Base-by-base conservation (phyloP, 2,113 vertebrate species). In the Corvus hawaiiensis region DNA sequence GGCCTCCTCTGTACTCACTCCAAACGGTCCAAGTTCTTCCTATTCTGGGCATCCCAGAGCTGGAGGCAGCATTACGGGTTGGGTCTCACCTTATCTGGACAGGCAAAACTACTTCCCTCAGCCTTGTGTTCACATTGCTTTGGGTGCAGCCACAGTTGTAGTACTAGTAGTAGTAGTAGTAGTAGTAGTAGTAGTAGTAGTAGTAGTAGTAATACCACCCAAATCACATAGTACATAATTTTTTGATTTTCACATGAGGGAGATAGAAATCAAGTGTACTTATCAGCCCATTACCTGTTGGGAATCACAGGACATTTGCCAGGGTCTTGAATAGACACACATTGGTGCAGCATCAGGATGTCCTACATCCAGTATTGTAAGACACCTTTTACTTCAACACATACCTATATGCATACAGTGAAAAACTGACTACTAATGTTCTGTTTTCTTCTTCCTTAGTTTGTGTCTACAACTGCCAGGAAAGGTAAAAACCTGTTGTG, bases 281-380 rank as follows among this genome's bases (percentile, higher is more conserved):
- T 75, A 12, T 4, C 33, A 44, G 7, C 3, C 7, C 3, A 9
- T 55, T 62, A 24, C 5, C 7, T 59, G 1, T 39, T 58, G 24
- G 3, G 3, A 55, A 48, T 21, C 8, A 17, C 3, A 48, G 26
- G n/a, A 54, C 7, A 16, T 67, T 67, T 71, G 1, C 19, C 13
- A 52, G n/a, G 13, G 21, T 49, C 32, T 77, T 81, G 39, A 72
- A 48, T 4, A 4, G 33, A 19, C 10, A 10, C 9, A 17, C 16
- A 11, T 3, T 2, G 0, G 3, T 32, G 18, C 3, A 46, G 30
- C 21, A 59, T 22, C 18, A 17, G 20, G 14, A 23, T 46, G 11
- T 46, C 24, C 48, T 55, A 15, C 0, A 12, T 44, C 63, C 0
- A 0, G 6, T 28, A 39, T 39, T 39, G 6, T 20, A 23, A 26